Conservation (phyloP, 2,888 invertebrate species). For the Agrochola circellaris region DNA sequence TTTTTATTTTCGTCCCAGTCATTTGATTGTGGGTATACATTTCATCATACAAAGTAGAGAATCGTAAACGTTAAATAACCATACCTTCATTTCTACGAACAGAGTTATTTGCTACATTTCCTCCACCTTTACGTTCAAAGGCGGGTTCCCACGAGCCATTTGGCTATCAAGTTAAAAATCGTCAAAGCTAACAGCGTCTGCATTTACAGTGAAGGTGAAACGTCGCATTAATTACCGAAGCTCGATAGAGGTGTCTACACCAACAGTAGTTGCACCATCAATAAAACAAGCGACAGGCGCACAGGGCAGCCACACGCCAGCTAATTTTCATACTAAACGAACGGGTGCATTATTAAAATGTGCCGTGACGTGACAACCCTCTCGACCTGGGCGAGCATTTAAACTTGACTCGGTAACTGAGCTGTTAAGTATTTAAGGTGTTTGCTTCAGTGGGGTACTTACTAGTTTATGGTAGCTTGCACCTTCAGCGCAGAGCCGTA, state of each 20-base stretch:
- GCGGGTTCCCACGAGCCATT: conserved; percentile 33
- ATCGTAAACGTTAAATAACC: conserved; percentile 10
- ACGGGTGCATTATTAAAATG: conserved; percentile 89
- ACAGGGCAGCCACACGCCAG: conserved; percentile 79
- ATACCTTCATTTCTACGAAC: conserved; percentile 13
- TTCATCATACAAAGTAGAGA: conserved; percentile 17
- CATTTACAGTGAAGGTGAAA: conserved; percentile 57
- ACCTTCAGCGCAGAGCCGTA: conserved; percentile 58
- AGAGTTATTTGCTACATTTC: conserved; percentile 32
- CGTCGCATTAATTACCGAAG: conserved; percentile 73
- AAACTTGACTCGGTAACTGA: conserved; percentile 82
- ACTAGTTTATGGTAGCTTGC: conserved; percentile 73
- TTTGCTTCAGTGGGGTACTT: conserved; percentile 77
- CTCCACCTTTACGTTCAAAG: conserved; percentile 34
- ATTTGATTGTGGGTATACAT: not conserved
- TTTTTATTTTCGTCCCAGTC: not conserved
- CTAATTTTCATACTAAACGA: conserved; percentile 91
- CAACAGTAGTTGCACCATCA: conserved; percentile 75
- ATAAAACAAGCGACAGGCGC: conserved; percentile 80
- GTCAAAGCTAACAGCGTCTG: conserved; percentile 34
- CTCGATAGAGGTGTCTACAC: conserved; percentile 67
- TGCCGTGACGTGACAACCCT: conserved; percentile 85
- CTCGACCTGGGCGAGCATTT: conserved; percentile 80
- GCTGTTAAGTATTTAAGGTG: conserved; percentile 83
- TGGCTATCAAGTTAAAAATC: conserved; percentile 48